Conservation (phyloP, 2,888 invertebrate species). For the Drosophila meridionalis region DNA sequence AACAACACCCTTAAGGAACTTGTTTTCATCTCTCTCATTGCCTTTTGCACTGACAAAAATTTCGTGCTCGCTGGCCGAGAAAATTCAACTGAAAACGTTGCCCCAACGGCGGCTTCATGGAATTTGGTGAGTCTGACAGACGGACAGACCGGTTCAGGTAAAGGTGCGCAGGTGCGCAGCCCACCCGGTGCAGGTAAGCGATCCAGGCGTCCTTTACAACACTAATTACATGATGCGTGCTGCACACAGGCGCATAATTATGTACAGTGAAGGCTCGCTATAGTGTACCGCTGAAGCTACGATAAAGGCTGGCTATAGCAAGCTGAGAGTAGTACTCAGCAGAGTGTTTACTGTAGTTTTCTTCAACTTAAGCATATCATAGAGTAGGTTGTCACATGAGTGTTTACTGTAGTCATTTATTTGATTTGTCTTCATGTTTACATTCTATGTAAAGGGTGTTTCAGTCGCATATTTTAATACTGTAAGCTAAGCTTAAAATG, state of each 20-base stretch:
- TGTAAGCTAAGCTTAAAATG: slow-evolving; percentile 75
- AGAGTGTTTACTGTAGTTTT: background rate
- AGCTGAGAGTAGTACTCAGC: no score
- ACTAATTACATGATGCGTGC: slow-evolving; percentile 40
- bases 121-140: slow-evolving; percentile 21
- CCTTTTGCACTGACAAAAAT: slow-evolving; percentile 69
- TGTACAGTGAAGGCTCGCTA: background rate
- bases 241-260: background rate
- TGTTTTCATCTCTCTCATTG: slow-evolving; percentile 59
- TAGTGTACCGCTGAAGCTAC: background rate
- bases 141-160: slow-evolving; percentile 40
- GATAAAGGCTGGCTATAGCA: background rate
- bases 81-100: slow-evolving; percentile 35
- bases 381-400: background rate
- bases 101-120: slow-evolving; percentile 28
- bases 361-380: background rate
- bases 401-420: slow-evolving; percentile 7
- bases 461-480: slow-evolving; percentile 70
- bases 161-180: slow-evolving; percentile 47
- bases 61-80: slow-evolving; percentile 35
- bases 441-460: slow-evolving; percentile 60
- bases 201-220: slow-evolving; percentile 40
- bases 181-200: slow-evolving; percentile 43
- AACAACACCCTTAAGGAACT: slow-evolving; percentile 76
- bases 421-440: slow-evolving; percentile 44